Conservation (phyloP, 2,888 invertebrate species). For the Aphrophora alni region DNA sequence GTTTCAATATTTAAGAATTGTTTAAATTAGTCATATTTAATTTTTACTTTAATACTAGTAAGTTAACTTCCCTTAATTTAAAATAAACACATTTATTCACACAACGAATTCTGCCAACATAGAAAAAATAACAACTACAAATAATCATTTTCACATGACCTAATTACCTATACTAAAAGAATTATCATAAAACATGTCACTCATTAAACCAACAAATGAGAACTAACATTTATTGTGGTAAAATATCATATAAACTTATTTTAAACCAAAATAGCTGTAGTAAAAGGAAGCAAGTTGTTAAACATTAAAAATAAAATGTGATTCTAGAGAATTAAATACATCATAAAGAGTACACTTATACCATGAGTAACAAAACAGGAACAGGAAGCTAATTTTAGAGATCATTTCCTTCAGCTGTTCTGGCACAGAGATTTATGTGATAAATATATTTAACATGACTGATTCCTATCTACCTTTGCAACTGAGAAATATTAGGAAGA, state of each 20-base stretch:
- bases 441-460: not conserved
- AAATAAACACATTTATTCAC: too few relatives aligned
- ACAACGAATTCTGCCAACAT: not conserved
- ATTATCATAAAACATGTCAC: not conserved
- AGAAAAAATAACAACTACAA: not conserved
- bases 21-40: too few relatives aligned
- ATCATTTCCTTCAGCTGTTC: not conserved
- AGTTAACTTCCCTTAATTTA: too few relatives aligned
- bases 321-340: not conserved
- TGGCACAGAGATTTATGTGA: not conserved
- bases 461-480: not conserved
- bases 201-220: not conserved
- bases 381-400: not conserved
- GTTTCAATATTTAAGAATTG: too few relatives aligned
- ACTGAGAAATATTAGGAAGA: not conserved
- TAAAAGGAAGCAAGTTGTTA: not conserved
- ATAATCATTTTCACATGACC: not conserved
- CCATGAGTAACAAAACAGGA: not conserved
- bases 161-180: not conserved
- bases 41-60: too few relatives aligned
- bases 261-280: not conserved
- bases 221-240: not conserved
- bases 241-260: not conserved
- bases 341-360: not conserved
- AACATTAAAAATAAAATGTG: not conserved